Base-by-base conservation (phyloP, 2,797 vertebrate species). In the Halcyon smyrnensis region DNA sequence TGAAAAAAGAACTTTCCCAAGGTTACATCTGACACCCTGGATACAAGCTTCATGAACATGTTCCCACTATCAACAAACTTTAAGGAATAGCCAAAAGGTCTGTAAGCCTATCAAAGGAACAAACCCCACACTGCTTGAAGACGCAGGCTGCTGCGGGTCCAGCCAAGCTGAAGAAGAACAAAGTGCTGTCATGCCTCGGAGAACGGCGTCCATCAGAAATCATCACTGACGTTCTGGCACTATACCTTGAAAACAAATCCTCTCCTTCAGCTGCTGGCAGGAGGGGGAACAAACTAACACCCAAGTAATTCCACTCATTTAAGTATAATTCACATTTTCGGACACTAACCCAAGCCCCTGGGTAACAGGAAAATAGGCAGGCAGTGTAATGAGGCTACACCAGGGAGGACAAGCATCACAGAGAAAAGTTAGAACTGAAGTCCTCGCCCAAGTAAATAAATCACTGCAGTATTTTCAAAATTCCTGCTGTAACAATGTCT, bases 211-310 rank as follows among this genome's bases (percentile, higher is more conserved):
- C 16, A 5, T 84, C 48, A 87, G 65, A 63, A 81, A 57, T 11
- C 25, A 48, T 64, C 67, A 53, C 57, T 78, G 77, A 36, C 2
- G 1, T 56, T 60, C 71, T 82, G 79, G 25, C 67, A 62, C 59
- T 36, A 10, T 53, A 43, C 11, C 41, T 57, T 54, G 67, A 75
- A 81, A 93, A 87, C 41, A 94, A 89, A 92, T 25, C 53, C 50
- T 39, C 46, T 87, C 70, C 59, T 90, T 86, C 53, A 69, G 69
- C 65, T 50, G 41, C 69, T 64, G 62, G 10, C 0, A 0, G 84
- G 27, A 79, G n/a, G 9, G 6, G 16, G 11, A 92, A 73, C 50
- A 87, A 84, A 68, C 28, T 15, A 43, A 75, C 90, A 17, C 6
- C 32, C 25, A 87, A 78, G 34, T 10, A 71, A 53, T 36, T 50